A percentile compares a stretch with the other conserved stretches of the same genome.
These are phyloP conservation scores for Eristalis arbustorum DNA, from an alignment of 2,888 invertebrate genomes.

Conservation along the genomic window DNA sequence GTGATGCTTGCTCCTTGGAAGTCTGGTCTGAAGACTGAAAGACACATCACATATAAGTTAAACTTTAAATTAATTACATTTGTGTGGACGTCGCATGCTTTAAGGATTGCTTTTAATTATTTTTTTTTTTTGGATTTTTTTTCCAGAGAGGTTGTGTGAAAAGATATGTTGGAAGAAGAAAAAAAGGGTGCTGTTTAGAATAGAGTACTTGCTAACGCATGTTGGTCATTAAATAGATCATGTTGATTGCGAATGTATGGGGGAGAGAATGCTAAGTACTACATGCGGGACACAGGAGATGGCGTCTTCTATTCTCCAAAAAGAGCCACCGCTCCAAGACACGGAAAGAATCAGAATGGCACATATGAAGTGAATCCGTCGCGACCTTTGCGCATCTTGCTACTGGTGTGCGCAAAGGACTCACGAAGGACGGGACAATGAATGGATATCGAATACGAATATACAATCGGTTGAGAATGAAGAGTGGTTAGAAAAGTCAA, in stretches of 20 bases:
- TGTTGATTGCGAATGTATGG: not conserved
- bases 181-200: not conserved
- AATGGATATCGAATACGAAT: conserved; percentile 65
- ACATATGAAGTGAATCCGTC: not conserved
- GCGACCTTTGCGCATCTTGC: not conserved
- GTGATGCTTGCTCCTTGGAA: not conserved
- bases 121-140: no score
- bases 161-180: not conserved
- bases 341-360: not conserved
- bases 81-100: not conserved
- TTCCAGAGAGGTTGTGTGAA: not conserved
- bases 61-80: not conserved
- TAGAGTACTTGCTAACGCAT: not conserved
- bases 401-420: not conserved
- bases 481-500: conserved; percentile 3
- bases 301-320: not conserved
- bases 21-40: not conserved
- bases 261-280: not conserved
- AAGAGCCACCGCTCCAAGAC: no score
- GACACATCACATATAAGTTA: not conserved
- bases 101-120: not conserved
- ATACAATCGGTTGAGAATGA: conserved; percentile 19
- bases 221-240: not conserved
- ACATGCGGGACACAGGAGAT: not conserved
- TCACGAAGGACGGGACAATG: conserved; percentile 3